Evolutionary conservation across 2,797 vertebrate genomes (phyloP), one percentile per base, ranked within the genome.

Genomic region (Lacerta viridis): DNA sequence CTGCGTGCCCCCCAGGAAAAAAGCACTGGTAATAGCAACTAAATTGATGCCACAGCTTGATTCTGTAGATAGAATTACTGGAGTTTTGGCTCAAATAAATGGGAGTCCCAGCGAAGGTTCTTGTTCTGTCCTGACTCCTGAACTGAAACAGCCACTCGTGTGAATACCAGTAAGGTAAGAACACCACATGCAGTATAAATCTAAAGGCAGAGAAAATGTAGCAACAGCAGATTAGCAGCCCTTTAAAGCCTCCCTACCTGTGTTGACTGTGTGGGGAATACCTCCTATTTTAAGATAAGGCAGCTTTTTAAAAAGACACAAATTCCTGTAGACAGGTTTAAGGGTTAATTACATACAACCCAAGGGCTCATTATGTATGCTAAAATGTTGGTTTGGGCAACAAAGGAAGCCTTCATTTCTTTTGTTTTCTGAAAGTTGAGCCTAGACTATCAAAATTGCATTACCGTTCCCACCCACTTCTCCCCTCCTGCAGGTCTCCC

Each of bases 311-410:
- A 83, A 72, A 84, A 90, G 88, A 90, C 79, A 29, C 95, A 93
- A 94, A 89, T 55, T 90, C 87, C 90, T 86, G 91, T 90, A 92
- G 92, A 94, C 91, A 91, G 29, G 78, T 0, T 93, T 0, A 84
- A 90, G 94, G 94, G 95, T 96, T 96, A 96, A 96, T 96, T 96
- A 94, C 94, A 95, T 94, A 96, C 93, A 95, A 94, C 92, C 92
- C n/a, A 74, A 89, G 91, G 88, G 83, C 82, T 95, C 94, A 95
- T 96, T 97, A 95, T 90, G 93, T 89, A 95, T 94, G 94, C 95
- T 90, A 92, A 92, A 94, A 96, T 95, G 96, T 95, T 95, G 94
- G 97, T 95, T 94, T 96, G 92, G 94, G 95, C 92, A 96, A 97
- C 97, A 95, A 95, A 93, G 92, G 94, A 88, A 4, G 10, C 90